Evolutionary conservation across 2,888 invertebrate genomes (phyloP), one percentile per base, ranked within the genome.

Genomic region (Toxonevra muliebris): DNA sequence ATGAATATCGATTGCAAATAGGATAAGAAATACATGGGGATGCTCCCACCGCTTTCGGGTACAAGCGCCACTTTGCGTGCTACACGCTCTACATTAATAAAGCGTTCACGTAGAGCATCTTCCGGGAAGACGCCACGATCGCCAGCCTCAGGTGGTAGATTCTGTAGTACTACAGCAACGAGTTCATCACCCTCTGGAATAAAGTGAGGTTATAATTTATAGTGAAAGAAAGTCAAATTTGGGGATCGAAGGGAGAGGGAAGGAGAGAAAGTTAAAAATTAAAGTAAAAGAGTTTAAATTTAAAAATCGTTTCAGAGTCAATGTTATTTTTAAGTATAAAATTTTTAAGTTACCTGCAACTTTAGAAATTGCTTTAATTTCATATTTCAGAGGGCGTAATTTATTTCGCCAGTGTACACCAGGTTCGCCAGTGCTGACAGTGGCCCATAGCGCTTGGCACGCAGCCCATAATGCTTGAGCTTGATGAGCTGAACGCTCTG

Each of bases 391-490:
- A 1, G 92, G 89, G 81, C 89, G 85, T 83, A 90, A 83, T 78
- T 89, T 86, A 77, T 89, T 85, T 74, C 85, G 87, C 86, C 88
- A 87, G 59, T 88, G 84, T 45, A 86, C 82, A 57, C 88, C 89
- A 0, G 88, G 87, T 64, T 89, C 87, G 11, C 90, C 89, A 17
- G 87, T 86, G 69, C 91, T 88, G 8, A 97, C 89, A 20, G 93
- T 91, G 2, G 93, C 89, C 79, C 92, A 89, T 48, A 98, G 87
- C 2, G 95, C 91, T 79, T 97, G 95, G 77, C 95, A 96, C 1
- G 98, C 95, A 73, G 95, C 91, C 98, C 98, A 98, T 74, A 98
- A 87, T 41, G 94, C 90, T 84, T 97, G 96, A 0, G 96, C 93
- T 73, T 92, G 90, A 50, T 91, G 90, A 0, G 92, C 91, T 66